These are phyloP conservation scores for Microtus oregoni DNA, from an alignment of 2,113 vertebrate genomes.

Conservation along the genomic window DNA sequence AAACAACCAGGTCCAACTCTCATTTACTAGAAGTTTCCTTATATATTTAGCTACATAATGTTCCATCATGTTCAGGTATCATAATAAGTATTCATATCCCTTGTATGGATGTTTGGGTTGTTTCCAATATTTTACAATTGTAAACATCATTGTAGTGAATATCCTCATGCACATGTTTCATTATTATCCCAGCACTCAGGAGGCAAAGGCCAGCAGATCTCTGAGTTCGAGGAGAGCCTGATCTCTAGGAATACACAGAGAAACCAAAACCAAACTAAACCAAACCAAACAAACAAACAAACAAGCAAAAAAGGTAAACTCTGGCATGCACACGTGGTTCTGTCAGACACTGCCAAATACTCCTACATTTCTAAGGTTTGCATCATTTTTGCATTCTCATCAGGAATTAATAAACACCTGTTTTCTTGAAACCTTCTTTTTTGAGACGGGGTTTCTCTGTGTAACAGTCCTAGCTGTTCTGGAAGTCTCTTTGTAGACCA, in stretches of 20 bases:
- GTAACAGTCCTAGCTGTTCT: no score
- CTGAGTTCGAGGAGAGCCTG: neutral
- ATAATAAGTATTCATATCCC: neutral
- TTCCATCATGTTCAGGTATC: neutral
- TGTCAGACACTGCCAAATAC: neutral
- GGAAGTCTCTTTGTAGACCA: no score
- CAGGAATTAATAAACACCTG: neutral
- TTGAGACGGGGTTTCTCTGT: no score
- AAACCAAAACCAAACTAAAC: no score
- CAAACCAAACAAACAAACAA: neutral
- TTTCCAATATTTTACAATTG: no score
- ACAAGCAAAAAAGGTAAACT: neutral
- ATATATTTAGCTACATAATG: neutral
- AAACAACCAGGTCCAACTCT: neutral
- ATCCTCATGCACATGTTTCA: neutral
- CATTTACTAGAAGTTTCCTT: neutral
- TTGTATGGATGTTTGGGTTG: neutral
- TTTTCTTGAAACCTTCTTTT: neutral
- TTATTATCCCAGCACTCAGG: neutral
- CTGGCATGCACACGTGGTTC: neutral
- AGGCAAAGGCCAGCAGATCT: neutral
- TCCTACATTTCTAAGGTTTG: neutral
- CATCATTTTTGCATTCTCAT: neutral
- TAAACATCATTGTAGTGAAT: neutral
- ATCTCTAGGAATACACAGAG: neutral